Evolutionary conservation across 2,888 invertebrate genomes (phyloP).

Genomic region (Drosophila formosana): DNA sequence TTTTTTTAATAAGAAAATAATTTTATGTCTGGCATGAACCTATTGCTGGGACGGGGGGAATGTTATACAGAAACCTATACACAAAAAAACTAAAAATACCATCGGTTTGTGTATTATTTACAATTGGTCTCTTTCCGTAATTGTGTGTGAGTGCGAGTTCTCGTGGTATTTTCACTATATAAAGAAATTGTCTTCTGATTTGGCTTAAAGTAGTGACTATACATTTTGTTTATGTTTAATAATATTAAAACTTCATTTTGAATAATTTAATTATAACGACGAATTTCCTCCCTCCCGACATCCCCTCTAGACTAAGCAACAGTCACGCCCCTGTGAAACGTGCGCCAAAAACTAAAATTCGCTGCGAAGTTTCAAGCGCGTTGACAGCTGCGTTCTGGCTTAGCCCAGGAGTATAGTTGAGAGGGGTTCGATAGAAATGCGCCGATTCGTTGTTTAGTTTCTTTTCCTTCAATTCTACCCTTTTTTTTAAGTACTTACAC

Average conservation of each 20-base stretch:
- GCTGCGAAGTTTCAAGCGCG: conserved; percentile 66
- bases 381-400: conserved; percentile 48
- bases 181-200: conserved; percentile 64
- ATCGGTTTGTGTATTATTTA: conserved; percentile 66
- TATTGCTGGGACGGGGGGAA: conserved; percentile 31
- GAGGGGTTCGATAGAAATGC: conserved; percentile 1
- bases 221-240: conserved; percentile 84
- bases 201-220: conserved; percentile 85
- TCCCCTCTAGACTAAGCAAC: conserved; percentile 1
- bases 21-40: conserved; percentile 73
- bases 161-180: conserved; percentile 66
- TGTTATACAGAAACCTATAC: conserved; percentile 59
- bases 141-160: conserved; percentile 51
- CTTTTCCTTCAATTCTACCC: conserved; percentile 40
- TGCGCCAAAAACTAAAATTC: conserved; percentile 61
- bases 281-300: background rate
- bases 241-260: conserved; percentile 72
- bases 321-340: conserved; percentile 45
- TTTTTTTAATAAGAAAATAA: conserved; percentile 66
- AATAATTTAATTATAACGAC: conserved; percentile 70
- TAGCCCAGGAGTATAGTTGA: background rate
- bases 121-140: conserved; percentile 54
- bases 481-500: conserved; percentile 53
- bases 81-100: conserved; percentile 70
- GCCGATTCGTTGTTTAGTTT: conserved; percentile 63